These are phyloP conservation scores for Cosmia pyralina DNA, from an alignment of 2,888 invertebrate species.

Conservation along the genomic window DNA sequence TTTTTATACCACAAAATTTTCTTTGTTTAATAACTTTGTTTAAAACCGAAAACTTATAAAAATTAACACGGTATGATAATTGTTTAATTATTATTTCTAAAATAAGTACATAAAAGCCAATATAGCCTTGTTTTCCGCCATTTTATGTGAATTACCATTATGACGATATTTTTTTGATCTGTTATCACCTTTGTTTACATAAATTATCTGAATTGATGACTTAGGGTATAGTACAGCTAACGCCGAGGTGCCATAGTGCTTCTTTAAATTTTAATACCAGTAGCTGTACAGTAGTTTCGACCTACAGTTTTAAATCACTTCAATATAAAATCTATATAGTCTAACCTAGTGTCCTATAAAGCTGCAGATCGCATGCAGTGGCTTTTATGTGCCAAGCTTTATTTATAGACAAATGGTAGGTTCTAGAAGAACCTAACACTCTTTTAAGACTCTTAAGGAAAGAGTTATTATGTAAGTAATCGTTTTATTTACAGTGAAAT, in stretches of 20 bases:
- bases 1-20: no score
- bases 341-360: slow-evolving; percentile 25
- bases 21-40: no score
- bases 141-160: no score
- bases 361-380: neutral
- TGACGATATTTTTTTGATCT: no score
- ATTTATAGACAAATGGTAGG: neutral
- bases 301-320: slow-evolving; percentile 18
- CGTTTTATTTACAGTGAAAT: neutral
- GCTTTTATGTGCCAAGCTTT: neutral
- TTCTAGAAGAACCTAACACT: neutral
- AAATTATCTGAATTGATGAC: no score
- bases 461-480: neutral
- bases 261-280: neutral
- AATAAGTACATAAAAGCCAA: no score
- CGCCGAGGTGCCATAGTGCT: neutral
- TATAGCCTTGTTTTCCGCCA: no score
- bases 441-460: neutral
- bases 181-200: no score
- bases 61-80: no score
- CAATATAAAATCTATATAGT: slow-evolving; percentile 26
- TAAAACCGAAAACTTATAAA: no score
- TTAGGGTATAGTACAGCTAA: neutral
- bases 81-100: no score
- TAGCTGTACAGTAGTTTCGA: slow-evolving; percentile 19